Conservation (phyloP, 2,797 vertebrate genomes). For the Cryptoprocta ferox region DNA sequence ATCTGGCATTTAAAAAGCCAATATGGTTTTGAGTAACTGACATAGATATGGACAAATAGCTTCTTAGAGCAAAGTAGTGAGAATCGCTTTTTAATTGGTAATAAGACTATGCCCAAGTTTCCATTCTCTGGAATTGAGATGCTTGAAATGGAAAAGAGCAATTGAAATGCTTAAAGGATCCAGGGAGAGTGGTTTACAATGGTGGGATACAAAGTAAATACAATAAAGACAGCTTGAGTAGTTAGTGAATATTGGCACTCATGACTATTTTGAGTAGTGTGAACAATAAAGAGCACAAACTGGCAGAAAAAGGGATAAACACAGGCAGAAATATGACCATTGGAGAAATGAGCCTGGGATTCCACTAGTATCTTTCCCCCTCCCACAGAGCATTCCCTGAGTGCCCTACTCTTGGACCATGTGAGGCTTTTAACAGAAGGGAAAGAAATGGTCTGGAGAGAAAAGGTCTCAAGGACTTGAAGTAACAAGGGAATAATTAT, state of each 20-base stretch:
- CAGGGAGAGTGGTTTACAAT: slow-evolving; percentile 55
- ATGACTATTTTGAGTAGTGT: slow-evolving; percentile 66
- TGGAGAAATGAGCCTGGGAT: slow-evolving; percentile 56
- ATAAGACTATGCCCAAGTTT: slow-evolving; percentile 55
- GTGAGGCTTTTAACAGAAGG: slow-evolving; percentile 48
- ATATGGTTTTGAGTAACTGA: slow-evolving; percentile 62
- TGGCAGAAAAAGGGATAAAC: slow-evolving; percentile 63
- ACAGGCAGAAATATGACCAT: slow-evolving; percentile 62
- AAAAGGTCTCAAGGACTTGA: slow-evolving; percentile 54
- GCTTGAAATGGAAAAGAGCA: slow-evolving; percentile 68
- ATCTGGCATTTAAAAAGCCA: slow-evolving; percentile 58
- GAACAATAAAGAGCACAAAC: slow-evolving; percentile 63
- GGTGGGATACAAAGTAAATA: slow-evolving; percentile 68
- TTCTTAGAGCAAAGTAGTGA: slow-evolving; percentile 58
- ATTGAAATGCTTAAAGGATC: slow-evolving; percentile 56
- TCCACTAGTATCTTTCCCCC: slow-evolving; percentile 27
- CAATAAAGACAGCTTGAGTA: slow-evolving; percentile 61
- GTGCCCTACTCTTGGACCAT: neutral
- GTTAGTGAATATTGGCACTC: slow-evolving; percentile 58
- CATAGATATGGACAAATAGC: slow-evolving; percentile 60
- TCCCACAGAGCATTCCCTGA: slow-evolving; percentile 31
- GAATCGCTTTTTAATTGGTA: slow-evolving; percentile 70
- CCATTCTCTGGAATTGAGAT: slow-evolving; percentile 55
- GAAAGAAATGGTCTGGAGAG: slow-evolving; percentile 55
- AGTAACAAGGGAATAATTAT: slow-evolving; percentile 20